Evolutionary conservation across 2,888 invertebrate species (phyloP).

Genomic region (Eupithecia centaureata): DNA sequence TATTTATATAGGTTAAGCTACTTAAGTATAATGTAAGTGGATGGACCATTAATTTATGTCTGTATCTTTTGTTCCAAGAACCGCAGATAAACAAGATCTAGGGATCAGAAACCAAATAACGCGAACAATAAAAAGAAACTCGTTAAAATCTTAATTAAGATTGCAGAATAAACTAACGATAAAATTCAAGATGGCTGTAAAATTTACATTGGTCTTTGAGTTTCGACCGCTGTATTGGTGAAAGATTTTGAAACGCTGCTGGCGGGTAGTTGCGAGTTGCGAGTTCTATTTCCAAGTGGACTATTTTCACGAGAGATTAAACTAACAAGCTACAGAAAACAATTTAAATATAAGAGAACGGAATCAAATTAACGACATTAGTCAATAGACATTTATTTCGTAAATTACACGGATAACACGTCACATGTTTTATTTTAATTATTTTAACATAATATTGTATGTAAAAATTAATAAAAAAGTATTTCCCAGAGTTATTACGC

Average conservation of each 20-base stretch:
- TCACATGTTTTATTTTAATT: too few relatives aligned
- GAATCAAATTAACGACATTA: too few relatives aligned
- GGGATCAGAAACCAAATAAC: constrained; percentile 7
- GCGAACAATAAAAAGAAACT: constrained; percentile 6
- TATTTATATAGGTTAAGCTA: not conserved
- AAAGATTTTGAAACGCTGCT: not conserved
- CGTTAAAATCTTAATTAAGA: constrained; percentile 30
- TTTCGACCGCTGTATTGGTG: not conserved
- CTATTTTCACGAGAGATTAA: too few relatives aligned
- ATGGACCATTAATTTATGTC: not conserved
- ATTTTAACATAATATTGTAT: too few relatives aligned
- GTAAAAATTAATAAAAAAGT: too few relatives aligned
- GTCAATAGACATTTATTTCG: too few relatives aligned
- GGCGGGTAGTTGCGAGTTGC: too few relatives aligned
- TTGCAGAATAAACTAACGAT: constrained; percentile 23
- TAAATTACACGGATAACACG: too few relatives aligned
- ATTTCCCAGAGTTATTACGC: too few relatives aligned
- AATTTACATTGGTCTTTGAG: not conserved
- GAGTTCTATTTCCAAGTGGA: too few relatives aligned
- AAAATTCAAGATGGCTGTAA: constrained; percentile 13
- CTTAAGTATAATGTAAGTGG: not conserved
- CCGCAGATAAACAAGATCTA: constrained; percentile 3
- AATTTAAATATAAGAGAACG: too few relatives aligned
- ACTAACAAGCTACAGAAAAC: too few relatives aligned
- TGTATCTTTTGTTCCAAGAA: not conserved